These are phyloP conservation scores for Climacteris rufus DNA, from an alignment of 2,113 vertebrate genomes.

Conservation along the genomic window DNA sequence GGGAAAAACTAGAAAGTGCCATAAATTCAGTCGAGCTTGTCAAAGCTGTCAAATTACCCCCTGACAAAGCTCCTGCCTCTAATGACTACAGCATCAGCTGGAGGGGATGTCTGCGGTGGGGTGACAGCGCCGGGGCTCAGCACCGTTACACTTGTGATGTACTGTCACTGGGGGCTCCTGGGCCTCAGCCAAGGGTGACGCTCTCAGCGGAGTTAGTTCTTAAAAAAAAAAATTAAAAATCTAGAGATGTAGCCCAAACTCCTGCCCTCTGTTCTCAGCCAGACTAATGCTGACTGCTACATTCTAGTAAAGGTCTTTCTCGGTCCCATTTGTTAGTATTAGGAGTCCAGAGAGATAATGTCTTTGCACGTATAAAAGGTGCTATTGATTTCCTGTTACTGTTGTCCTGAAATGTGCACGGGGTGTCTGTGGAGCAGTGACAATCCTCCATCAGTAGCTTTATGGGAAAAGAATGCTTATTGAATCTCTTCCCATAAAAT, in stretches of 20 bases:
- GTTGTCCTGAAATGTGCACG: constrained; percentile 54
- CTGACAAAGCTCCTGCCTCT: constrained; percentile 21
- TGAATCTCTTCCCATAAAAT: constrained; percentile 72
- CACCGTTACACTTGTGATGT: background rate
- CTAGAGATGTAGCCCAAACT: background rate
- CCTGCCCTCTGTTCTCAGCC: background rate
- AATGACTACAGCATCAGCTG: background rate
- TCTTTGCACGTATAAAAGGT: constrained; percentile 66
- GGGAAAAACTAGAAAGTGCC: constrained; percentile 41
- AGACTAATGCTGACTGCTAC: constrained; percentile 31
- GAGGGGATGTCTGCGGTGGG: background rate
- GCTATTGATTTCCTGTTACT: constrained; percentile 76
- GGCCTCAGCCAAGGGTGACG: background rate
- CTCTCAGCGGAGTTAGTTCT: background rate
- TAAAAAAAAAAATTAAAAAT: background rate
- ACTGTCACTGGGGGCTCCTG: background rate
- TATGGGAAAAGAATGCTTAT: constrained; percentile 73
- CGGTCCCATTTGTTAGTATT: constrained; percentile 24
- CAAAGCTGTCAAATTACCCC: background rate
- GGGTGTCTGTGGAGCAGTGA: constrained; percentile 55
- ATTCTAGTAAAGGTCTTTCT: constrained; percentile 10
- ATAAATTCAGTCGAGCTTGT: constrained; percentile 17
- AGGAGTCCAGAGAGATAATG: constrained; percentile 60
- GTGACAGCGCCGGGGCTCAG: background rate
- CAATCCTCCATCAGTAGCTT: constrained; percentile 68